These are phyloP conservation scores for Pachycephala philippinensis DNA, from an alignment of 2,113 vertebrate species.

Conservation along the genomic window DNA sequence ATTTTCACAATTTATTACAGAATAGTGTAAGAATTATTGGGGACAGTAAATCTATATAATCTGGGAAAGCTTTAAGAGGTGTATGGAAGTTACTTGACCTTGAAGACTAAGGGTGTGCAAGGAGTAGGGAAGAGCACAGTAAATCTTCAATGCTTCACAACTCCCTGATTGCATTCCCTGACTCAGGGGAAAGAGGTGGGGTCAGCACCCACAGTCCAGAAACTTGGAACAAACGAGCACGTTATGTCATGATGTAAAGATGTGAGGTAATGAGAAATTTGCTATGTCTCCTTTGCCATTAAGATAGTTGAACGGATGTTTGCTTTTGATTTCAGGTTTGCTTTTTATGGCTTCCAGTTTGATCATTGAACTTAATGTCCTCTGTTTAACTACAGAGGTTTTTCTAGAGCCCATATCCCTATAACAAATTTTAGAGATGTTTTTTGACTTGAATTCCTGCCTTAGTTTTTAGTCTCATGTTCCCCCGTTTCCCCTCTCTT, in stretches of 20 bases:
- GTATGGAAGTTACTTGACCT: constrained; percentile 9
- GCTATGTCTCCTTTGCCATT: neutral
- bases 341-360: neutral
- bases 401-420: neutral
- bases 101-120: neutral
- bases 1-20: neutral
- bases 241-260: neutral
- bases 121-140: neutral
- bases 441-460: neutral
- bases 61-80: neutral
- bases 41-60: neutral
- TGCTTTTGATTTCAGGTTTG: neutral
- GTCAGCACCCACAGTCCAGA: neutral
- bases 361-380: neutral
- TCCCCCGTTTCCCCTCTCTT: neutral
- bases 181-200: neutral
- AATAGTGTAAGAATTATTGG: neutral
- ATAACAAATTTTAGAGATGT: neutral
- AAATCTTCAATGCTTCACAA: neutral
- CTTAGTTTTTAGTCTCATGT: neutral
- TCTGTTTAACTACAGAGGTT: neutral
- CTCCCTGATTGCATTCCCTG: neutral
- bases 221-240: neutral
- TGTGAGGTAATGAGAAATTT: neutral
- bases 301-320: neutral